Evolutionary conservation across 2,888 invertebrate species (phyloP), one percentile per base, ranked within the genome.

Genomic region (Caenorhabditis uteleia): DNA sequence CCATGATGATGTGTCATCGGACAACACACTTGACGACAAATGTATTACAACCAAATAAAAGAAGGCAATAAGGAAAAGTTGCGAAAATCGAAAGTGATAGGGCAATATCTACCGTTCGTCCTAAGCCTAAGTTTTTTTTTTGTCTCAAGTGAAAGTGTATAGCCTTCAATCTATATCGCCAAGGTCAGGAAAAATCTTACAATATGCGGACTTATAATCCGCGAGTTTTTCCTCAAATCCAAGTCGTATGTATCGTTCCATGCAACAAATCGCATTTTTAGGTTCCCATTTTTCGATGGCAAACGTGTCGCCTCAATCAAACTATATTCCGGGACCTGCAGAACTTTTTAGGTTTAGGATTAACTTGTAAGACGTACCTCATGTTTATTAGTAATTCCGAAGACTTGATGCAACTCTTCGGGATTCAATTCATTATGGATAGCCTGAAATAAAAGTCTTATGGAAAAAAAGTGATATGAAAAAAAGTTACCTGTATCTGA

Each of bases 201-300:
- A 7, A 73, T 43, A 25, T 70, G 68, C 5, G 77, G 79, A 40
- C 78, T 78, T 42, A 82, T 64, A 25, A 82, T 68, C 29, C 68
- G 54, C 20, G 61, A 39, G 48, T 79, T 82, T 21, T 71, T 73
- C 27, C 59, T 47, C 2, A 82, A 54, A 29, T 78, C 56, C 36
- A 82, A 56, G 23, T 75, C 64, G 47, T 74, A 82, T 7, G 77
- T 75, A 18, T 70, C 57, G 51, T 82, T 76, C 74, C 74, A 82
- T 1, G 80, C 82, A n/a, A 62, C 42, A 44, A 82, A 76, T 23
- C 57, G 54, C 49, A 69, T 54, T 39, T 66, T 59, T 23, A 60
- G 51, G 20, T 53, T 56, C 16, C 66, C 66, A 51, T 66, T 60
- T 39, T 51, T 47, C 10, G 50, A 44, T 23, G 20, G 14, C 3